Percentiles rank a stretch among this genome's conserved stretches.
Evolutionary conservation across 2,888 invertebrate species (phyloP).

Genomic region (Congeria kusceri): DNA sequence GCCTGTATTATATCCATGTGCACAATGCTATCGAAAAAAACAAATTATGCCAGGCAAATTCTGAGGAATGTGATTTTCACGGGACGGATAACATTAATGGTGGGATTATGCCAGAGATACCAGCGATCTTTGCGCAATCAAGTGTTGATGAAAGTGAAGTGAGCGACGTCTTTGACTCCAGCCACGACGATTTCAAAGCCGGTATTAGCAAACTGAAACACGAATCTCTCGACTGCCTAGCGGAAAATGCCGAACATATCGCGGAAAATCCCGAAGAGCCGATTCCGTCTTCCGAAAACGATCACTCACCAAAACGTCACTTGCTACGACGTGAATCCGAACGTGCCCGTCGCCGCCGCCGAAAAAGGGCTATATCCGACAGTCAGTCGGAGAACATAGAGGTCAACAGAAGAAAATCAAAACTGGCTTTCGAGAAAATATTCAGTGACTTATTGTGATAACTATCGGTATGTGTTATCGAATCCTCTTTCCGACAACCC

Average conservation of each 20-base stretch:
- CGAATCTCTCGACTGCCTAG: background rate
- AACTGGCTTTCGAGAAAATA: constrained; percentile 39
- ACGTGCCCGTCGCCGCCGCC: constrained; percentile 15
- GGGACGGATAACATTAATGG: background rate
- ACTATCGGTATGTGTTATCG: background rate
- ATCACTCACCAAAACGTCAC: too few relatives aligned
- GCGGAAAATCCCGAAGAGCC: background rate
- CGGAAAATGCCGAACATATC: background rate
- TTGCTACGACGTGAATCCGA: background rate
- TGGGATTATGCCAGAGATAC: background rate
- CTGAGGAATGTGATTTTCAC: background rate
- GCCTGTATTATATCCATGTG: constrained; percentile 52
- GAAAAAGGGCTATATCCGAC: constrained; percentile 4
- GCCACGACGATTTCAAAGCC: constrained; percentile 10
- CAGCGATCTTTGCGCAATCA: background rate
- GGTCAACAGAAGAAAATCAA: constrained; percentile 20
- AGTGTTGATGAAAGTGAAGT: constrained; percentile 25
- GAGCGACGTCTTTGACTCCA: constrained; percentile 15
- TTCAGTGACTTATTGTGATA: constrained; percentile 32
- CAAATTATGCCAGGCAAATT: constrained; percentile 12
- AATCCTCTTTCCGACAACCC: too few relatives aligned
- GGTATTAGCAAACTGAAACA: background rate
- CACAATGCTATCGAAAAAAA: constrained; percentile 28
- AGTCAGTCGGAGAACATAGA: constrained; percentile 2
- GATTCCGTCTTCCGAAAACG: too few relatives aligned